A percentile compares a stretch with the other conserved stretches of the same genome.
Conservation (phyloP, 1,140 invertebrate species). For the Rhagoletis zephyria region DNA sequence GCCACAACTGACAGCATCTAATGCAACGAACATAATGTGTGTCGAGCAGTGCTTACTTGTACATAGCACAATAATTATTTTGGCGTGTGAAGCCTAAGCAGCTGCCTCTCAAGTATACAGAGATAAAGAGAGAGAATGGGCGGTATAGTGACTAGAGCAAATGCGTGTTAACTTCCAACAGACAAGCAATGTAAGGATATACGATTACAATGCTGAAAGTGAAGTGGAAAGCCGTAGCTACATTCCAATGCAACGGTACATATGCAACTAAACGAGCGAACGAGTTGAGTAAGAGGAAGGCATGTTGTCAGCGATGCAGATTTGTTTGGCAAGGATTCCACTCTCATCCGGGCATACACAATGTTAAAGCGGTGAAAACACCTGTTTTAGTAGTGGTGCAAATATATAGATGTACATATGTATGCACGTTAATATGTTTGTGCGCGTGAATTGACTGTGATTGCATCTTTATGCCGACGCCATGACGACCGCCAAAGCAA, state of each 20-base stretch:
- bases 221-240: not conserved
- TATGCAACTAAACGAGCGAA: not conserved
- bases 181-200: not conserved
- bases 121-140: no score
- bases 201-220: not conserved
- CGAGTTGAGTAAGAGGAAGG: not conserved
- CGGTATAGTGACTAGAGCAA: not conserved
- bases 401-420: not conserved
- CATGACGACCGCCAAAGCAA: slow-evolving; percentile 31
- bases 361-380: not conserved
- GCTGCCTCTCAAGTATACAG: not conserved
- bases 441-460: slow-evolving; percentile 21
- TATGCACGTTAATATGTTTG: not conserved
- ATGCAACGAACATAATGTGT: not conserved
- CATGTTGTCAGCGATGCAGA: slow-evolving; percentile 50
- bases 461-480: not conserved
- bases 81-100: not conserved
- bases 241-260: not conserved
- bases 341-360: not conserved
- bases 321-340: slow-evolving; percentile 45
- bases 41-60: not conserved
- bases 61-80: slow-evolving; percentile 16
- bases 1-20: slow-evolving; percentile 43
- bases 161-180: slow-evolving; percentile 24
- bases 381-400: not conserved